Evolutionary conservation across 2,797 vertebrate genomes (phyloP).

Genomic region (Girardinus metallicus): DNA sequence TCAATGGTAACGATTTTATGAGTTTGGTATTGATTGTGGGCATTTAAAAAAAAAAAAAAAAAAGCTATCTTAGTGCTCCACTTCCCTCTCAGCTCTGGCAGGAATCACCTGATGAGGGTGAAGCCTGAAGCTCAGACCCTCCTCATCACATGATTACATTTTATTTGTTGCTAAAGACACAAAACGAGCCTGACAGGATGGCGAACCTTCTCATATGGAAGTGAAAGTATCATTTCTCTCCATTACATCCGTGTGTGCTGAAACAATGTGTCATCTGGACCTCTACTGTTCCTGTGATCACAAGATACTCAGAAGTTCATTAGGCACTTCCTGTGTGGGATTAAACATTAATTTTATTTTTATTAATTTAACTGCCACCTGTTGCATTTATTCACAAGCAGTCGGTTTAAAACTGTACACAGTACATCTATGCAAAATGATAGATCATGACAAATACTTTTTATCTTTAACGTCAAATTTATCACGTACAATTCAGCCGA

Average conservation of each 20-base stretch:
- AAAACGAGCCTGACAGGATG: too few relatives aligned
- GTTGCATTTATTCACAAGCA: neutral
- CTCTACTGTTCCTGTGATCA: constrained; percentile 8
- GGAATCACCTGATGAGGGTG: constrained; percentile 64
- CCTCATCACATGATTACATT: neutral
- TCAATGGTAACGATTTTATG: neutral
- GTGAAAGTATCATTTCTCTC: constrained; percentile 44
- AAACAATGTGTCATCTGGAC: constrained; percentile 19
- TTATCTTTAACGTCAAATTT: neutral
- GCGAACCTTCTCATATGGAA: constrained; percentile 32
- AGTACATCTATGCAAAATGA: neutral
- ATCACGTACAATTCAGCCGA: neutral
- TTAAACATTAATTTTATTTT: neutral
- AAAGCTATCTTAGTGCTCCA: neutral
- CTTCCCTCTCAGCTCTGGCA: neutral
- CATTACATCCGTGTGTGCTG: neutral
- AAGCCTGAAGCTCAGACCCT: constrained; percentile 17
- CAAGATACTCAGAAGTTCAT: constrained; percentile 5
- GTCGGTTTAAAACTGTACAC: neutral
- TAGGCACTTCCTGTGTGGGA: neutral
- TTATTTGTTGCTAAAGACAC: neutral
- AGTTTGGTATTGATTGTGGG: neutral
- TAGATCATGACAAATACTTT: neutral
- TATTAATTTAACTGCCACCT: neutral
- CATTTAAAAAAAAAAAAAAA: fast-evolving